A percentile compares a stretch with the other conserved stretches of the same genome.
Evolutionary conservation across 2,113 vertebrate genomes (phyloP).

Genomic region (Geococcyx californianus): DNA sequence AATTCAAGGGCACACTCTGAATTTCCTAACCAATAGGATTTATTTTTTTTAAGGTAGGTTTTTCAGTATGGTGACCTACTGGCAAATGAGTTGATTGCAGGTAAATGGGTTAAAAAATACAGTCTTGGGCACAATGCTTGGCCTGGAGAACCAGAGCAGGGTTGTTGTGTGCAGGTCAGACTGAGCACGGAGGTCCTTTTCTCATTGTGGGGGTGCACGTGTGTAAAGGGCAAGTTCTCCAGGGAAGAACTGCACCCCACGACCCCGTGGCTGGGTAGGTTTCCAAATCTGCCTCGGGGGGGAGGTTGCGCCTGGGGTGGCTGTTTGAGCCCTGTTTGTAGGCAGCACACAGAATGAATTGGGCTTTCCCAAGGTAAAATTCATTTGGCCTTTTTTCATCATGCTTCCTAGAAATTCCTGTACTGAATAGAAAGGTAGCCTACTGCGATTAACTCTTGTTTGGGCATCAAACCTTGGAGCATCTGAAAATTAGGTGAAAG

Average conservation of each 20-base stretch:
- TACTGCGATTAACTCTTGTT: not conserved
- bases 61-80: not conserved
- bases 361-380: not conserved
- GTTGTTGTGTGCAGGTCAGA: not conserved
- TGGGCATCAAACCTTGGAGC: not conserved
- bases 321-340: not conserved
- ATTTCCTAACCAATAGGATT: not conserved
- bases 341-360: not conserved
- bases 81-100: not conserved
- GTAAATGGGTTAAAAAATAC: not conserved
- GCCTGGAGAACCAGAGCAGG: not conserved
- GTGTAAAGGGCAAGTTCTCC: not conserved
- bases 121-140: not conserved
- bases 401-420: not conserved
- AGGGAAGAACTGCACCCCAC: not conserved
- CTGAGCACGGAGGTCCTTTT: not conserved
- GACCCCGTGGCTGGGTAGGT: not conserved
- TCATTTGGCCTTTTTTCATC: not conserved
- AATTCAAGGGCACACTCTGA: not conserved
- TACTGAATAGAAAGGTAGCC: not conserved
- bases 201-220: rapidly evolving
- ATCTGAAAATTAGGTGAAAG: not conserved
- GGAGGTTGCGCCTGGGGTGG: not conserved
- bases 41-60: not conserved
- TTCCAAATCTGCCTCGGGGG: not conserved